Evolutionary conservation across 2,888 invertebrate species (phyloP), one percentile per base, ranked within the genome.

Genomic region (Mesochorus sp.): DNA sequence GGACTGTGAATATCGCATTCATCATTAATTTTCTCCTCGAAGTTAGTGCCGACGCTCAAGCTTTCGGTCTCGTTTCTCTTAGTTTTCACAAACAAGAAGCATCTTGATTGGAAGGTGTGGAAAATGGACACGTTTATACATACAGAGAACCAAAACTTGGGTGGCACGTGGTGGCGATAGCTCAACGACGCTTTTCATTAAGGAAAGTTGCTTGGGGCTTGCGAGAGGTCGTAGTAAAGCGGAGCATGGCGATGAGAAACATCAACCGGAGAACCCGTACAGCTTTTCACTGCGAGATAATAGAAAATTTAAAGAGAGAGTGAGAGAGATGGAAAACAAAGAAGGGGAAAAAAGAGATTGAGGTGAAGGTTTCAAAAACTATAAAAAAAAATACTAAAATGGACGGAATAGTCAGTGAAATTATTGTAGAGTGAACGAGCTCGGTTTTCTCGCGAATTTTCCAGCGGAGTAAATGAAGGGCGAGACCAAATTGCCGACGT

Each of bases 121-220:
- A 68, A 28, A 34, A 34, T 10, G 19, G 12, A 26, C 14, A 68
- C 59, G 64, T 73, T 75, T 59, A 72, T 61, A 12, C 83, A 74
- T 82, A 87, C 81, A 83, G 86, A 82, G 83, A 86, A 86, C 85
- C 85, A 84, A 74, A 67, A 76, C 81, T 78, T 71, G 77, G 79
- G 84, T 85, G 85, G 89, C 90, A 91, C 91, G 91, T 88, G 88
- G 88, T 86, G 85, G 81, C 88, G 87, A 88, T 91, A 91, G 89
- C 90, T 91, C 91, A 91, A 87, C 87, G 82, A 84, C 88, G 85
- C 88, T 89, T 91, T 91, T 91, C 91, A 90, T 91, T 91, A 91
- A 88, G 89, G 87, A 87, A 88, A 90, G 90, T 89, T 89, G 88
- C 88, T 89, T 86, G 87, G 75, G 47, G 87, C 84, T 86, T 85